Evolutionary conservation across 1,140 invertebrate species (phyloP).

Genomic region (Delia radicum): DNA sequence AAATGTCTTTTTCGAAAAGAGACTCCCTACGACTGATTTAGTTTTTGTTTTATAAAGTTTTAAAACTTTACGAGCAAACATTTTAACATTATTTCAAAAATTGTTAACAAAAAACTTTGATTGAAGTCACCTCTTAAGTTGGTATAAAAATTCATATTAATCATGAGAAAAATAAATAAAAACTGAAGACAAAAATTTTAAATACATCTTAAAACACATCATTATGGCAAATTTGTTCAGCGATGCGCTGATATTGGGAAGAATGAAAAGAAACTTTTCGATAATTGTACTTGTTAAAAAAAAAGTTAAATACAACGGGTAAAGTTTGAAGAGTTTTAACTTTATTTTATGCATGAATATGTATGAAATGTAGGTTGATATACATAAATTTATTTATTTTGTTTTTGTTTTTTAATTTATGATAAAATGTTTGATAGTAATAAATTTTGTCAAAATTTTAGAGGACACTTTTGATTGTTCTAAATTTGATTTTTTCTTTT

Average conservation of each 20-base stretch:
- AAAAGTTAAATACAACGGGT: background rate
- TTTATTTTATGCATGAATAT: background rate
- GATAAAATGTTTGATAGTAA: background rate
- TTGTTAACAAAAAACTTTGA: background rate
- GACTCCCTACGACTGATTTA: background rate
- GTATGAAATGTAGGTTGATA: background rate
- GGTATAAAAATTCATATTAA: background rate
- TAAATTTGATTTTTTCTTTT: background rate
- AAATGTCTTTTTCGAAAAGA: background rate
- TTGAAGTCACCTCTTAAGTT: background rate
- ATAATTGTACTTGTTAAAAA: background rate
- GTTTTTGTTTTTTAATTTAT: background rate
- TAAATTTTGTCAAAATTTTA: background rate
- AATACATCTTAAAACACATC: background rate
- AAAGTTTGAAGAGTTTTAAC: background rate
- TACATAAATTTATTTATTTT: background rate
- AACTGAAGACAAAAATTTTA: background rate
- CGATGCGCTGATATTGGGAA: background rate
- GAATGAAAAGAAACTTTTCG: background rate
- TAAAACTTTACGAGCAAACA: background rate
- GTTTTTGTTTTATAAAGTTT: background rate
- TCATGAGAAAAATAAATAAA: background rate
- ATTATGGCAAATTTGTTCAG: background rate
- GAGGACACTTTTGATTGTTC: background rate
- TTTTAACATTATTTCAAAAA: background rate